A percentile compares a stretch with the other conserved stretches of the same genome.
Conservation (phyloP, 2,888 invertebrate genomes). For the Uloborus plumipes region DNA sequence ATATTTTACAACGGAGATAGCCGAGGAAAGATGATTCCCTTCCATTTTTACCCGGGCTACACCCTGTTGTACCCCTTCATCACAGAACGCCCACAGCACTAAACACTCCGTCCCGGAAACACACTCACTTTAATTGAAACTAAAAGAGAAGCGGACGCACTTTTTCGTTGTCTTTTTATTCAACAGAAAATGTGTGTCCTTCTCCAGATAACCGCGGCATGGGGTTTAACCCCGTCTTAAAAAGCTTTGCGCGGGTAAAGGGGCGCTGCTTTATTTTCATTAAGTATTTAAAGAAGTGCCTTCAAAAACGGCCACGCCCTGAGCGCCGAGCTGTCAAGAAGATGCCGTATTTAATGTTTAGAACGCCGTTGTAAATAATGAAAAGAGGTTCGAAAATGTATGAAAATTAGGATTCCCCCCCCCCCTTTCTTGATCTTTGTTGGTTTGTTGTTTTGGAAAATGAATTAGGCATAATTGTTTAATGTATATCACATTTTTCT, state of each 20-base stretch:
- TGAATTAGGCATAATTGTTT: too few species aligned
- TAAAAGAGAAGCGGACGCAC: too few species aligned
- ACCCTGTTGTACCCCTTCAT: too few species aligned
- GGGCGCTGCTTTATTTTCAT: constrained; percentile 51
- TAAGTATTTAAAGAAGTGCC: constrained; percentile 61
- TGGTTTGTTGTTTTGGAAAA: too few species aligned
- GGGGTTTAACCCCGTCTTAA: constrained; percentile 41
- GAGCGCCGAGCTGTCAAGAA: constrained; percentile 30
- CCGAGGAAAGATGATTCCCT: too few species aligned
- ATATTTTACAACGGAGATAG: too few species aligned
- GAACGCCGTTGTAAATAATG: constrained; percentile 55
- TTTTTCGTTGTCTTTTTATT: constrained; percentile 9
- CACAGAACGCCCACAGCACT: too few species aligned
- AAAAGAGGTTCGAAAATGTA: constrained; percentile 44
- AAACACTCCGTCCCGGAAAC: too few species aligned
- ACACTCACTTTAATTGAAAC: too few species aligned
- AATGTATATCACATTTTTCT: too few species aligned
- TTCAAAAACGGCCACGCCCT: constrained; percentile 56
- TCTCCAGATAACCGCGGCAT: constrained; percentile 10
- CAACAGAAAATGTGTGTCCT: constrained; percentile 14
- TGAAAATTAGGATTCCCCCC: neutral
- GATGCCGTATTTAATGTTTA: constrained; percentile 63
- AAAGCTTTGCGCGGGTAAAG: constrained; percentile 5
- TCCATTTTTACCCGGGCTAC: too few species aligned
- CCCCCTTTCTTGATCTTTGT: too few species aligned